A percentile compares a stretch with the other conserved stretches of the same genome.
phyloP scores from a whole-genome alignment of 2,797 vertebrate genomes.

The Hypotaenidia philippensis region DNA sequence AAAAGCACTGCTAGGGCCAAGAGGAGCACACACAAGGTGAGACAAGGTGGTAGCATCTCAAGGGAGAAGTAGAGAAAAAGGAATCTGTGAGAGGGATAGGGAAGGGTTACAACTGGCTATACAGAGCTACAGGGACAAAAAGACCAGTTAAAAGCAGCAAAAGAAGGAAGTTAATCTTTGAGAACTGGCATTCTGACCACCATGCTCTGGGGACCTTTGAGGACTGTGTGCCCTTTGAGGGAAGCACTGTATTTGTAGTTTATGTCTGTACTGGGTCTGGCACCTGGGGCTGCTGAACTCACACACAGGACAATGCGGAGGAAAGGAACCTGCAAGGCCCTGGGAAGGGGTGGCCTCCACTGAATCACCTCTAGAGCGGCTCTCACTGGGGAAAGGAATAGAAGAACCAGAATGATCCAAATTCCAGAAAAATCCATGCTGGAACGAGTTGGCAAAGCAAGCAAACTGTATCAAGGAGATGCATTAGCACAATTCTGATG shows the following conservation, averaged over 20 bases:
- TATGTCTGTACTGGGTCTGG: not conserved
- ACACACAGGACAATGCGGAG: not conserved
- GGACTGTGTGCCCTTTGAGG: not conserved
- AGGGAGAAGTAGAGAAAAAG: not conserved
- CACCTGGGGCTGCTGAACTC: not conserved
- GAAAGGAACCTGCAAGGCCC: not conserved
- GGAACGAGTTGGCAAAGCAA: not conserved
- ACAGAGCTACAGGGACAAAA: not conserved
- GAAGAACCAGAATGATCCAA: not conserved
- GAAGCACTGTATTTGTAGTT: not conserved
- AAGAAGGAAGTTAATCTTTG: not conserved
- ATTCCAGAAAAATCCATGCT: not conserved
- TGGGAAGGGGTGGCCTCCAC: fast-evolving
- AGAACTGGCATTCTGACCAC: not conserved
- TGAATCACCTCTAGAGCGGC: not conserved
- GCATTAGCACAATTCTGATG: not conserved
- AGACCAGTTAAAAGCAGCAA: constrained; percentile 49
- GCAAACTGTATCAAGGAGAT: not conserved
- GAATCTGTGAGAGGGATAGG: not conserved
- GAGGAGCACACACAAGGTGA: not conserved
- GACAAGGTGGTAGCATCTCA: not conserved
- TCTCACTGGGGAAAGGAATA: not conserved
- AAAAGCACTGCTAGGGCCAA: not conserved
- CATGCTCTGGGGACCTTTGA: not conserved
- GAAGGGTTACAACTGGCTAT: not conserved